Percentiles rank a stretch among this genome's conserved stretches.
Conservation (phyloP, 2,888 invertebrate species). For the Melanchra persicariae region DNA sequence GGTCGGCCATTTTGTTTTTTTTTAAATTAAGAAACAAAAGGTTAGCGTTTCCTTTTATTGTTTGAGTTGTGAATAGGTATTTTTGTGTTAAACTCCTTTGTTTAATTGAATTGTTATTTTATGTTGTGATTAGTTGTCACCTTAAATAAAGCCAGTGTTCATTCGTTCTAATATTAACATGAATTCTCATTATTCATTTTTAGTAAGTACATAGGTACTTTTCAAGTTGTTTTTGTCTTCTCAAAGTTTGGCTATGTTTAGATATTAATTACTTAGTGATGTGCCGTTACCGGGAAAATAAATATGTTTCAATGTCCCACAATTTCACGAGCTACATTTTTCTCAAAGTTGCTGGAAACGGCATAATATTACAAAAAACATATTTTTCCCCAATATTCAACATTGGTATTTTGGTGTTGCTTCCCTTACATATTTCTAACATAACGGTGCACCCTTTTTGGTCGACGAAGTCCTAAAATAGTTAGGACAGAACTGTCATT, state of each 20-base stretch:
- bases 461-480: slow-evolving; percentile 46
- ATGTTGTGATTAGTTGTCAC: neutral
- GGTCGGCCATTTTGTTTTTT: slow-evolving; percentile 35
- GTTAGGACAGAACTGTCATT: slow-evolving; percentile 55
- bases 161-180: too few species aligned
- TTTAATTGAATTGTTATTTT: slow-evolving; percentile 18
- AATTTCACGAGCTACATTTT: neutral
- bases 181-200: too few species aligned
- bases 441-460: slow-evolving; percentile 31
- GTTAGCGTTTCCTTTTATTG: slow-evolving; percentile 27
- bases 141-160: neutral
- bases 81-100: slow-evolving; percentile 18
- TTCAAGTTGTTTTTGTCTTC: too few species aligned
- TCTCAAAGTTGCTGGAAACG: neutral
- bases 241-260: neutral
- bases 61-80: slow-evolving; percentile 3
- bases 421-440: slow-evolving; percentile 32
- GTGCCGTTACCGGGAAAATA: neutral
- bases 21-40: slow-evolving; percentile 32
- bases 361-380: neutral
- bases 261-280: neutral
- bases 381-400: neutral
- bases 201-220: too few species aligned
- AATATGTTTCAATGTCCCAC: too few species aligned
- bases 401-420: slow-evolving; percentile 6